These are phyloP conservation scores for Rousettus leschenaultii DNA, from an alignment of 2,113 vertebrate species.

Conservation along the genomic window DNA sequence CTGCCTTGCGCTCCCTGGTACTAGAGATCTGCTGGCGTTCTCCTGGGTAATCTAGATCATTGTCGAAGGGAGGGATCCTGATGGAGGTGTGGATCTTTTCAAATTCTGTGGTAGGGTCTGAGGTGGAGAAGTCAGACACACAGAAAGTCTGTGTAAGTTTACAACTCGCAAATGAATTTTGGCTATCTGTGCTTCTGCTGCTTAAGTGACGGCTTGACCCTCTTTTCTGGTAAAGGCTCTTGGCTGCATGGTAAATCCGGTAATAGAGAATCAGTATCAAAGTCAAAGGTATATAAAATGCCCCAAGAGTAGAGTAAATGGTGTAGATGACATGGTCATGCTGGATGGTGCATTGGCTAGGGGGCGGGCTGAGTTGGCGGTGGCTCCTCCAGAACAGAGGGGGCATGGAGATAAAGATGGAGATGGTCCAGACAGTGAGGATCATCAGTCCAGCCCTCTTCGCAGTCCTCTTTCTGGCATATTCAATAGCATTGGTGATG, in stretches of 20 bases:
- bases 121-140: conserved; percentile 87
- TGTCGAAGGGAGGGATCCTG: conserved; percentile 82
- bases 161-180: conserved; percentile 88
- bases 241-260: conserved; percentile 90
- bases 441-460: conserved; percentile 88
- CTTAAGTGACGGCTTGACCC: conserved; percentile 90
- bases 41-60: conserved; percentile 78
- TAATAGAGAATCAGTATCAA: conserved; percentile 93
- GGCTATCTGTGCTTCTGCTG: conserved; percentile 87
- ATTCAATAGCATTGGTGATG: conserved; percentile 91
- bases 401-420: conserved; percentile 90
- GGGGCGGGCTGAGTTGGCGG: conserved; percentile 67
- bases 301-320: conserved; percentile 90
- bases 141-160: conserved; percentile 89
- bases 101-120: conserved; percentile 85
- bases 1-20: conserved; percentile 89
- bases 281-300: conserved; percentile 92
- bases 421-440: conserved; percentile 87
- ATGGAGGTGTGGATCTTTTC: conserved; percentile 80
- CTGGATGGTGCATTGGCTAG: conserved; percentile 86
- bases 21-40: conserved; percentile 90
- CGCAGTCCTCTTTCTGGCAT: conserved; percentile 87
- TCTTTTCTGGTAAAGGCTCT: conserved; percentile 92
- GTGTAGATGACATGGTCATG: conserved; percentile 92
- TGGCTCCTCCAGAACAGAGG: conserved; percentile 91